phyloP scores from a whole-genome alignment of 2,113 vertebrate species.

The Cygnus buccinator region DNA sequence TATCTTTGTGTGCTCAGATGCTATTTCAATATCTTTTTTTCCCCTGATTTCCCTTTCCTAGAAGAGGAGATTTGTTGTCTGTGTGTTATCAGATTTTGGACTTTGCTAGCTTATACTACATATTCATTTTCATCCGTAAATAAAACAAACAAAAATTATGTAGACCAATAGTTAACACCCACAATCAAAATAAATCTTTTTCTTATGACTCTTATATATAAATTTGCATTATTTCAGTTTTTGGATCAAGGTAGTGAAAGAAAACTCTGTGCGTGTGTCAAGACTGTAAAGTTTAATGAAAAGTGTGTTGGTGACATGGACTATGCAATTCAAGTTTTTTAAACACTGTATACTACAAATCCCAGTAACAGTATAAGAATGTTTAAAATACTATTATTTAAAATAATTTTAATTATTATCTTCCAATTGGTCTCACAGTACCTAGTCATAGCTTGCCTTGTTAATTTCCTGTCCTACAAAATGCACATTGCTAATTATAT shows the following conservation, averaged over 20 bases:
- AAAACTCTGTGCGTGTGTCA: neutral
- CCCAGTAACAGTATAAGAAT: neutral
- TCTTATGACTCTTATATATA: slow-evolving; percentile 13
- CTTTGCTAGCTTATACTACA: slow-evolving; percentile 14
- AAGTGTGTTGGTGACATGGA: neutral
- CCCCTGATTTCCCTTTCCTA: neutral
- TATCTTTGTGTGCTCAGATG: neutral
- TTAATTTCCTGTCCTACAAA: slow-evolving; percentile 49
- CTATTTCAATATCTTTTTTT: neutral
- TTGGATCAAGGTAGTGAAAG: slow-evolving; percentile 3
- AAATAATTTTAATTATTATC: slow-evolving; percentile 59
- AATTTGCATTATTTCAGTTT: slow-evolving; percentile 10
- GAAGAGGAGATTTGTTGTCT: neutral
- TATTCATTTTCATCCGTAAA: slow-evolving; percentile 27
- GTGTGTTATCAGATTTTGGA: slow-evolving; percentile 40
- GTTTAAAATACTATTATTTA: neutral
- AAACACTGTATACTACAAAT: neutral
- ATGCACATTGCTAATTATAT: slow-evolving; percentile 6
- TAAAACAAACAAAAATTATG: neutral
- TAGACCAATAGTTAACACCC: neutral
- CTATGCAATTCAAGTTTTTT: neutral
- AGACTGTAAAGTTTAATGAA: neutral
- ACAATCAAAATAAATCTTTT: neutral
- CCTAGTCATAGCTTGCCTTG: slow-evolving; percentile 40
- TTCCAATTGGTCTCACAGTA: slow-evolving; percentile 40